Evolutionary conservation across 2,797 vertebrate species (phyloP), one percentile per base, ranked within the genome.

Genomic region (Buphagus erythrorhynchus): DNA sequence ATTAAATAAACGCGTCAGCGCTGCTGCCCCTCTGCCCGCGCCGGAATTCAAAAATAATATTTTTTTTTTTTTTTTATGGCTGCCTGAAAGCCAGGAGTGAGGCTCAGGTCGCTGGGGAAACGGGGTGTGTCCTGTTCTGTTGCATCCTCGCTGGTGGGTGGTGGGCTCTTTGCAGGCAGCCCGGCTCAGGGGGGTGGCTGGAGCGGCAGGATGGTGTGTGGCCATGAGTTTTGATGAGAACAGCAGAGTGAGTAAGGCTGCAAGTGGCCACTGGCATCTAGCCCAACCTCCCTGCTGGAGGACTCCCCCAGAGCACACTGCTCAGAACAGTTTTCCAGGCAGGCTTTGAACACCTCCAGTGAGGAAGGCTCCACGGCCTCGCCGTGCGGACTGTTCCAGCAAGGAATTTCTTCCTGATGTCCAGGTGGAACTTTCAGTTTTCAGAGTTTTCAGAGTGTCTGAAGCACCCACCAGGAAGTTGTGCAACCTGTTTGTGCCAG

Each of bases 131-230:
- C 4, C 7, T 51, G 45, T 8, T n/a, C 15, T 31, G 7, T 24
- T 12, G 2, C 9, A 16, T 16, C 4, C 10, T 36, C 35, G 2
- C 65, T 0, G 9, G 9, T 4, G 54, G 43, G 0, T 49, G 35
- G 10, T 43, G 73, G 26, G 35, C 10, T 59, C 24, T 71, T 31
- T 1, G 45, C 57, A 5, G 7, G 3, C 42, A 66, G 65, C 16
- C 22, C 12, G 66, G 35, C 21, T 62, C 5, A 6, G 63, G 0
- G 0, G 4, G 28, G 51, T 7, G 9, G 46, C 43, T 43, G 65
- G 58, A 38, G 62, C 29, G 16, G 62, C 19, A 15, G 28, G 62
- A 3, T 22, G 38, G 6, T 7, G 52, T 13, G 62, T 9, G 22
- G 17, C 4, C 38, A 1, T 7, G 13, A 7, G 67, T 71, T 69